These are phyloP conservation scores for Schizopygopsis malacanthus DNA, from an alignment of 2,797 vertebrate genomes.

Conservation along the genomic window DNA sequence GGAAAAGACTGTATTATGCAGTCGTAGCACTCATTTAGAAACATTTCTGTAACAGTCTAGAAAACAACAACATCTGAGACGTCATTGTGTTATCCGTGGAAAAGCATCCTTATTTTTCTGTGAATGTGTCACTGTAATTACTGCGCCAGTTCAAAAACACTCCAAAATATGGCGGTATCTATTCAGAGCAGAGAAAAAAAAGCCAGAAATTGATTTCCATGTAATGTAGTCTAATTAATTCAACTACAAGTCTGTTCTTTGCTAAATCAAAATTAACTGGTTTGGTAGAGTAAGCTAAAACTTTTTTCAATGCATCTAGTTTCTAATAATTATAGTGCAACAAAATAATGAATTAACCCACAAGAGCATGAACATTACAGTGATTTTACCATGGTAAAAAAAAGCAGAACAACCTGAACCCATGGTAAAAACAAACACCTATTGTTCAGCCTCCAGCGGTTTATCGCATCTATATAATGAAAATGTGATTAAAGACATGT, in stretches of 20 bases:
- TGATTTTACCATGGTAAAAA: not conserved
- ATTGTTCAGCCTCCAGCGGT: too few relatives aligned
- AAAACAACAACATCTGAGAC: constrained; percentile 19
- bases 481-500: not conserved
- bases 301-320: not conserved
- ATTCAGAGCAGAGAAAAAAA: not conserved
- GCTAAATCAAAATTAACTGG: not conserved
- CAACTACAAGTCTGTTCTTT: not conserved
- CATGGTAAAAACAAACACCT: not conserved
- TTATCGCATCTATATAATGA: not conserved
- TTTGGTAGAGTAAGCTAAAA: not conserved
- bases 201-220: not conserved
- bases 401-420: not conserved
- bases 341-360: not conserved
- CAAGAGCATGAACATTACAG: not conserved
- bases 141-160: not conserved
- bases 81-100: not conserved
- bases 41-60: constrained; percentile 21
- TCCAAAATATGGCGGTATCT: not conserved
- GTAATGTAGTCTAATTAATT: not conserved
- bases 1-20: not conserved
- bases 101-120: constrained; percentile 16
- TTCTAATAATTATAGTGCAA: not conserved
- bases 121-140: not conserved
- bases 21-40: not conserved